Percentiles rank a stretch among this genome's conserved stretches.
These are phyloP conservation scores for Mycalesis mineus DNA, from an alignment of 2,888 invertebrate genomes.

Conservation along the genomic window DNA sequence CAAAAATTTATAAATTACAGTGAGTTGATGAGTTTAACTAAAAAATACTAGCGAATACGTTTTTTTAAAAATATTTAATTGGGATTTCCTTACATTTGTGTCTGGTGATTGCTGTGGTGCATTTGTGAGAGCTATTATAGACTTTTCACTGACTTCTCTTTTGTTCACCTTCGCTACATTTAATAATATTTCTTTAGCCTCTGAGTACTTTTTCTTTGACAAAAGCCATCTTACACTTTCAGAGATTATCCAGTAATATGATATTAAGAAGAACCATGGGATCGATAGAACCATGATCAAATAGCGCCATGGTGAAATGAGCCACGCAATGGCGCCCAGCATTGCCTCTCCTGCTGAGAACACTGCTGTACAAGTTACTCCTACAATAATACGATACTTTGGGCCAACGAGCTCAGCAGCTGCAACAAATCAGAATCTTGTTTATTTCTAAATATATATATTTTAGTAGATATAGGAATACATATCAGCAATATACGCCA, in stretches of 20 bases:
- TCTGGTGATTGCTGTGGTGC: background rate
- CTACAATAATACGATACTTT: constrained; percentile 82
- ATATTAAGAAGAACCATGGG: constrained; percentile 81
- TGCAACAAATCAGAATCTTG: too few relatives aligned
- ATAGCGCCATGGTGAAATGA: constrained; percentile 82
- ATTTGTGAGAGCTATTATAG: constrained; percentile 14
- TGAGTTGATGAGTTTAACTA: too few relatives aligned
- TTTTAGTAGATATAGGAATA: too few relatives aligned
- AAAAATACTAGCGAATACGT: too few relatives aligned
- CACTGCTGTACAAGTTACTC: constrained; percentile 82
- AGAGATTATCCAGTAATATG: constrained; percentile 79
- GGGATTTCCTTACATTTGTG: constrained; percentile 8
- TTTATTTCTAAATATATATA: too few relatives aligned
- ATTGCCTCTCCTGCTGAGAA: constrained; percentile 85
- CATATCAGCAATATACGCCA: too few relatives aligned
- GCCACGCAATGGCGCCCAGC: constrained; percentile 82
- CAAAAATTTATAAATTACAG: too few relatives aligned
- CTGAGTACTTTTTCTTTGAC: constrained; percentile 79
- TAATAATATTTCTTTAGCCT: constrained; percentile 74
- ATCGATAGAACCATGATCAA: constrained; percentile 81
- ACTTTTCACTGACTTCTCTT: constrained; percentile 17
- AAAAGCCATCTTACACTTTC: constrained; percentile 89
- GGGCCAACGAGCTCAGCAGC: constrained; percentile 85
- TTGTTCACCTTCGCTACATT: constrained; percentile 21
- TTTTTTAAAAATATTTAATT: too few relatives aligned